phyloP scores from a whole-genome alignment of 1,140 invertebrate genomes.

The Drosophila bipectinata region DNA sequence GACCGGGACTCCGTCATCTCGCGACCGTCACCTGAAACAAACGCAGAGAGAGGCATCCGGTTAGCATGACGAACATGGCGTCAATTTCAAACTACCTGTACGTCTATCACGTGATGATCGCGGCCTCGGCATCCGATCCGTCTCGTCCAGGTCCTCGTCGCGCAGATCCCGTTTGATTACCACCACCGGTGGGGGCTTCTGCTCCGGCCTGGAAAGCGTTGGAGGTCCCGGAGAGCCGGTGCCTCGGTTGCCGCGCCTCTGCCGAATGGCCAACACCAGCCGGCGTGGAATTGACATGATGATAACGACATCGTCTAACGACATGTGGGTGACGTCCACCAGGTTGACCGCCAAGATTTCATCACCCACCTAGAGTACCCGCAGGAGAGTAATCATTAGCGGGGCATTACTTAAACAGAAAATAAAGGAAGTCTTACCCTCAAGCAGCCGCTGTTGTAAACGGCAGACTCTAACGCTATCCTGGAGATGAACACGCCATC shows the following conservation, averaged over 20 bases:
- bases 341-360: constrained; percentile 99
- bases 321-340: constrained; percentile 98
- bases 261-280: constrained; percentile 95
- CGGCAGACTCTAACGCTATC: constrained; percentile 98
- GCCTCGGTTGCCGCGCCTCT: constrained; percentile 87
- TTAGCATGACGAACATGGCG: constrained; percentile 71
- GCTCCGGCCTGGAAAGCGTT: constrained; percentile 87
- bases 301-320: constrained; percentile 98
- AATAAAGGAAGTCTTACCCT: constrained; percentile 86
- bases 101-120: constrained; percentile 84
- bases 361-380: constrained; percentile 92
- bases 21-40: constrained; percentile 87
- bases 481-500: constrained; percentile 99
- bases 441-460: constrained; percentile 97
- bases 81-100: constrained; percentile 84
- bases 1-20: constrained; percentile 90
- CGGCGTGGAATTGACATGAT: constrained; percentile 99
- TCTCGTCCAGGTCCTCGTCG: constrained; percentile 90
- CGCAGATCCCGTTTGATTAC: constrained; percentile 96
- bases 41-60: constrained; percentile 33
- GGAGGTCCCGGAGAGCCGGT: constrained; percentile 88
- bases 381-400: neutral
- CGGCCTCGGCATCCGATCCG: constrained; percentile 84
- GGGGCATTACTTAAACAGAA: neutral
- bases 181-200: constrained; percentile 95